These are phyloP conservation scores for Lingula anatina DNA, from an alignment of 2,888 invertebrate species.

Conservation along the genomic window DNA sequence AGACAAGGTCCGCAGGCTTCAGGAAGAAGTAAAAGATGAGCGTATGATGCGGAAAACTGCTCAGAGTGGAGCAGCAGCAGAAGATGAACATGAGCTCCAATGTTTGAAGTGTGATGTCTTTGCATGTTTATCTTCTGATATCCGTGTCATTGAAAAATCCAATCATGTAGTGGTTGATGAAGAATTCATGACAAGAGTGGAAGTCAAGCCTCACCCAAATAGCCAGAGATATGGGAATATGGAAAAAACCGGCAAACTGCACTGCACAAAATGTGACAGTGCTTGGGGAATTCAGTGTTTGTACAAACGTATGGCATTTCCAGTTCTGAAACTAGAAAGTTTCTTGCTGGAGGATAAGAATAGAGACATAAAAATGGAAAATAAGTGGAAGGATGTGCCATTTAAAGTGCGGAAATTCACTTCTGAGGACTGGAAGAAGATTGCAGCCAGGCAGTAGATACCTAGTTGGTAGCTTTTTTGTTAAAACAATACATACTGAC, in stretches of 20 bases:
- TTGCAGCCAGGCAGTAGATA: too few species aligned
- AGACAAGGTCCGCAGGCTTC: conserved; percentile 11
- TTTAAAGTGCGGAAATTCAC: too few species aligned
- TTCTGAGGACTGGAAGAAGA: too few species aligned
- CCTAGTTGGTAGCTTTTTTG: too few species aligned
- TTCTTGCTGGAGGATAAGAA: conserved; percentile 10
- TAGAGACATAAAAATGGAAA: conserved; percentile 1
- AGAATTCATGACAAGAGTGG: conserved; percentile 12
- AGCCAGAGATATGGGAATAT: conserved; percentile 7
- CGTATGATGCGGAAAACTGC: too few species aligned
- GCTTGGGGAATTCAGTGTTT: conserved; percentile 17
- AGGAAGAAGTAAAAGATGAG: conserved; percentile 20
- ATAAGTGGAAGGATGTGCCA: conserved; percentile 20
- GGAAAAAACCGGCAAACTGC: conserved; percentile 15
- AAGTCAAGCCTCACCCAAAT: conserved; percentile 10
- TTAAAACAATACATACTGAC: too few species aligned
- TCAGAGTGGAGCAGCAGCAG: too few species aligned
- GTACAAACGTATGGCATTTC: conserved; percentile 14
- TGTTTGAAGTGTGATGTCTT: conserved; percentile 32
- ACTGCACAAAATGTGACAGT: conserved; percentile 16
- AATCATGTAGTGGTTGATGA: conserved; percentile 31
- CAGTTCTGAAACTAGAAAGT: conserved; percentile 13
- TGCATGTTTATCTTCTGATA: conserved; percentile 28
- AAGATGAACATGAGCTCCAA: conserved; percentile 23
- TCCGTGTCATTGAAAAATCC: conserved; percentile 25